Evolutionary conservation across 2,113 vertebrate species (phyloP), one percentile per base, ranked within the genome.

Genomic region (Girardinichthys multiradiatus): DNA sequence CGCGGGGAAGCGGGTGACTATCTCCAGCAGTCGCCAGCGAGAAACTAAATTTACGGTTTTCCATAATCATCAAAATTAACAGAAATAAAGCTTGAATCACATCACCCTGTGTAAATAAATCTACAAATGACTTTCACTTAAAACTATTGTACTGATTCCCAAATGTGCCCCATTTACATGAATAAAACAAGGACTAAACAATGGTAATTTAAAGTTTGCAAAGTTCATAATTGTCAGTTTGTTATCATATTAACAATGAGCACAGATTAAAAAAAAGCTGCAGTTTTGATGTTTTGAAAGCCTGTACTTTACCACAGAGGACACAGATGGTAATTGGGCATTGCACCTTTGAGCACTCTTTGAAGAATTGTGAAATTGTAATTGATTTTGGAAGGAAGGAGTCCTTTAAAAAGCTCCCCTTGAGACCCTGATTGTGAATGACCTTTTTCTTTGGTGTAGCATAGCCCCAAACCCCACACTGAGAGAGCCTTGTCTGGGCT

Each of bases 401-500:
- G 69, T 70, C 64, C 75, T 77, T 85, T 82, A 84, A 86, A 82
- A 81, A 71, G 48, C 72, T 75, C 87, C 83, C 88, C 82, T 72
- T 77, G 79, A 87, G 88, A 84, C 79, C 77, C 76, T 83, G 89
- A 91, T 89, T 88, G 89, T 93, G 89, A 92, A 92, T 90, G 90
- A 92, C 89, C 89, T 91, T 93, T 89, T 91, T 90, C 86, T 91
- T 92, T 86, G 77, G 84, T 85, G 71, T 77, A 81, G 84, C 77
- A 69, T 78, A 81, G 86, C 90, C 85, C 88, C 76, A 86, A 75
- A 79, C 74, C 86, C 63, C 83, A 88, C 84, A 93, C 90, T 92
- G 91, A 92, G 91, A 88, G 85, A 64, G 83, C 89, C 89, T 91
- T 93, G 92, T 93, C 79, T 89, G 79, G 69, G 72, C 86, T 87